phyloP scores from a whole-genome alignment of 2,113 vertebrate genomes.

The Calypte anna region DNA sequence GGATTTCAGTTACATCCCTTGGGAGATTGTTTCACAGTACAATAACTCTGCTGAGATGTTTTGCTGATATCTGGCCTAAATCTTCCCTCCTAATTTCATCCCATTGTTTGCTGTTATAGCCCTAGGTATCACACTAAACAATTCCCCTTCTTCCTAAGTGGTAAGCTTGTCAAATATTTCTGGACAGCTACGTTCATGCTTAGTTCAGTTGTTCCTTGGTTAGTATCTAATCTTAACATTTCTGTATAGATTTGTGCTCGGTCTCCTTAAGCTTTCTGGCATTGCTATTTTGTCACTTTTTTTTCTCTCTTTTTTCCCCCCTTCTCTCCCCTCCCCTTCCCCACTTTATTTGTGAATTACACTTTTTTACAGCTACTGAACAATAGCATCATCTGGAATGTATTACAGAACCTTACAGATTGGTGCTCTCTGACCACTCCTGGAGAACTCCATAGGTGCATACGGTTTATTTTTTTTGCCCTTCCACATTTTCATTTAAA shows the following conservation, averaged over 20 bases:
- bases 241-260: background rate
- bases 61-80: constrained; percentile 40
- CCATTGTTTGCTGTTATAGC: constrained; percentile 27
- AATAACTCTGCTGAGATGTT: constrained; percentile 22
- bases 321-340: background rate
- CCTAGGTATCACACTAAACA: background rate
- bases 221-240: background rate
- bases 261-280: background rate
- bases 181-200: background rate
- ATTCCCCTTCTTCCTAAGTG: background rate
- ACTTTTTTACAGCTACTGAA: background rate
- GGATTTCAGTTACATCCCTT: constrained; percentile 2
- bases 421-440: background rate
- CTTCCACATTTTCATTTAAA: background rate
- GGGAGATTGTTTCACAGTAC: constrained; percentile 45
- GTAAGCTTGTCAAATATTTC: background rate
- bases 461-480: background rate
- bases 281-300: background rate
- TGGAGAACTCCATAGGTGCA: background rate
- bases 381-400: background rate
- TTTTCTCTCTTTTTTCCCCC: too few species aligned
- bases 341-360: background rate
- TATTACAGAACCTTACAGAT: background rate
- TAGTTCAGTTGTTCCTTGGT: background rate
- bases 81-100: constrained; percentile 42